Evolutionary conservation across 2,888 invertebrate genomes (phyloP).

Genomic region (Trissolcus japonicus): DNA sequence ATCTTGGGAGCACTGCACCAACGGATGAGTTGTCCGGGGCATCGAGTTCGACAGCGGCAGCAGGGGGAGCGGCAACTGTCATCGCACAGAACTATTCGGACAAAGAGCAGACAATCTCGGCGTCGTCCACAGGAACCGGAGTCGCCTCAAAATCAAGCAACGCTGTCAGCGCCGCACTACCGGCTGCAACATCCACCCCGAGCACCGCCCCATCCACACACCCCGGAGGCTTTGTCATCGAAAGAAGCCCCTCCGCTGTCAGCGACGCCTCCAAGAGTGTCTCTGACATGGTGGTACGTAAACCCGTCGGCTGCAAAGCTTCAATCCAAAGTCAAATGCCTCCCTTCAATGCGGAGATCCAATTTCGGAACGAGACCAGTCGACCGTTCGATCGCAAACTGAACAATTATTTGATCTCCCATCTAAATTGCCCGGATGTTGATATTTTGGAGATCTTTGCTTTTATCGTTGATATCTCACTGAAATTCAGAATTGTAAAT

Average conservation of each 20-base stretch:
- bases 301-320: neutral
- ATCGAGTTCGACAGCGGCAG: slow-evolving; percentile 70
- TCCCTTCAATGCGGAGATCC: too few relatives aligned
- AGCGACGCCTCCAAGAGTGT: slow-evolving; percentile 83
- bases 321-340: neutral
- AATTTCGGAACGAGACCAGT: slow-evolving; percentile 6
- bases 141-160: slow-evolving; percentile 63
- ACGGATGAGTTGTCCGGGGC: slow-evolving; percentile 75
- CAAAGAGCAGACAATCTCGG: slow-evolving; percentile 69
- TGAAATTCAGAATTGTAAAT: too few relatives aligned
- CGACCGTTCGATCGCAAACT: slow-evolving; percentile 14
- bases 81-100: slow-evolving; percentile 72
- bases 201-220: slow-evolving; percentile 69
- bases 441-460: slow-evolving; percentile 1
- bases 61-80: slow-evolving; percentile 69
- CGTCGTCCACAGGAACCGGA: slow-evolving; percentile 63
- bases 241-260: slow-evolving; percentile 80
- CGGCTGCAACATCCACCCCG: slow-evolving; percentile 57
- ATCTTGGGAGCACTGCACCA: slow-evolving; percentile 70
- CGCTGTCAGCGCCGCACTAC: slow-evolving; percentile 62
- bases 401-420: slow-evolving; percentile 22
- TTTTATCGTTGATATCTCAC: neutral
- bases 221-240: slow-evolving; percentile 67
- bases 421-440: neutral
- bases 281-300: slow-evolving; percentile 83